A percentile compares a stretch with the other conserved stretches of the same genome.
phyloP scores from a whole-genome alignment of 1,140 invertebrate species.

The Drosophila persimilis region DNA sequence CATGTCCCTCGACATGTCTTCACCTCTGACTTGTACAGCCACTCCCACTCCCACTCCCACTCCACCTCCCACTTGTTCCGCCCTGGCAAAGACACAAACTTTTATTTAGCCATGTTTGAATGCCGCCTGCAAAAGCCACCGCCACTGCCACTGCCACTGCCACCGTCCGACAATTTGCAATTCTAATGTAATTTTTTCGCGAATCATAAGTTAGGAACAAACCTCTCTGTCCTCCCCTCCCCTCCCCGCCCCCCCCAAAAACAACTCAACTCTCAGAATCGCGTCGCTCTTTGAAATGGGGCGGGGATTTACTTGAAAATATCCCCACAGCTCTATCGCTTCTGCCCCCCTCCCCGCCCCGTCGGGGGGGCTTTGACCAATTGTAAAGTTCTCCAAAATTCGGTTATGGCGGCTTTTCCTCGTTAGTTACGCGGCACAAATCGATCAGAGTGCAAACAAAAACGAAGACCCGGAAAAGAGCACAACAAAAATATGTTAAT shows the following conservation, averaged over 20 bases:
- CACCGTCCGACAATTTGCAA: slow-evolving; percentile 68
- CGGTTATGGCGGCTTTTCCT: slow-evolving; percentile 14
- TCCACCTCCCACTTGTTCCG: slow-evolving; percentile 5
- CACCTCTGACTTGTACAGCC: slow-evolving; percentile 7
- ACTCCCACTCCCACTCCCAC: background rate
- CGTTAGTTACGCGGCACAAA: slow-evolving; percentile 64
- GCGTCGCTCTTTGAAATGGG: slow-evolving; percentile 26
- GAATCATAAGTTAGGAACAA: slow-evolving; percentile 75
- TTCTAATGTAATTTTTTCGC: slow-evolving; percentile 81
- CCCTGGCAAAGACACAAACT: slow-evolving; percentile 60
- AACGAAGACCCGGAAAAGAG: slow-evolving; percentile 13
- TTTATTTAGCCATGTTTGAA: slow-evolving; percentile 73
- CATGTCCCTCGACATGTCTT: slow-evolving; percentile 7
- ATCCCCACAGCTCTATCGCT: background rate
- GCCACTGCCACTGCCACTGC: background rate
- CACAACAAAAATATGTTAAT: slow-evolving; percentile 71
- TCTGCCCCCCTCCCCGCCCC: background rate
- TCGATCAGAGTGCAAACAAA: slow-evolving; percentile 66
- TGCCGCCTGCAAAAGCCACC: slow-evolving; percentile 30
- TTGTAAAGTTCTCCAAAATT: slow-evolving; percentile 45
- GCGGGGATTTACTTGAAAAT: slow-evolving; percentile 59
- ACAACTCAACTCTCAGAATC: slow-evolving; percentile 11
- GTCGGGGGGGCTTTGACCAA: slow-evolving; percentile 55
- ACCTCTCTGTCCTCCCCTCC: background rate
- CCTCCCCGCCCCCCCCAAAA: background rate